Percentiles rank a stretch among this genome's conserved stretches.
phyloP scores from a whole-genome alignment of 2,888 invertebrate genomes.

The Sinopyrophorus schimmeli region DNA sequence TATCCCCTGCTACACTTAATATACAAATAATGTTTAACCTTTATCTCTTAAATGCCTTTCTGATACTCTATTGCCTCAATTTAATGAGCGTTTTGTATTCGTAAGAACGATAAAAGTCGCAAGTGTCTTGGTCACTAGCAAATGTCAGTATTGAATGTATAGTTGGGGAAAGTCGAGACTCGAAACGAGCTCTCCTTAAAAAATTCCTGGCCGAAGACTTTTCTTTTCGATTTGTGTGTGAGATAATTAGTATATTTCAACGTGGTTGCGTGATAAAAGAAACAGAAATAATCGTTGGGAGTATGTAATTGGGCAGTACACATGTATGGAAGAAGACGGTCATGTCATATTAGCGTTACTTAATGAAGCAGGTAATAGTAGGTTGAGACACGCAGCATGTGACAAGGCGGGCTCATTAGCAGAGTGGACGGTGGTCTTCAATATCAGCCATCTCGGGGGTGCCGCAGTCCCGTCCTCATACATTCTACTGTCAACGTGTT shows the following conservation, averaged over 20 bases:
- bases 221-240: conserved; percentile 22
- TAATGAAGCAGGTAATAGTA: conserved; percentile 54
- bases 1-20: no score
- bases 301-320: conserved; percentile 52
- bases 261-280: conserved; percentile 47
- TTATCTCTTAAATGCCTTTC: no score
- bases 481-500: conserved; percentile 44
- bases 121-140: no score
- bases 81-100: no score
- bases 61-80: no score
- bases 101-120: no score
- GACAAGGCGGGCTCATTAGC: conserved; percentile 44
- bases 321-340: conserved; percentile 53
- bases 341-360: conserved; percentile 54
- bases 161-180: no score
- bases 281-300: conserved; percentile 48
- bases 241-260: conserved; percentile 26
- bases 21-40: no score
- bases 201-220: conserved; percentile 28
- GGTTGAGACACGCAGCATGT: conserved; percentile 45
- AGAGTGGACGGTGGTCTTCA: conserved; percentile 36
- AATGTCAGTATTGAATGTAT: no score
- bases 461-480: conserved; percentile 39
- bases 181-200: no score
- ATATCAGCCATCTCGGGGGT: conserved; percentile 37